A percentile compares a stretch with the other conserved stretches of the same genome.
These are phyloP conservation scores for Drosophila micromelanica DNA, from an alignment of 1,140 invertebrate genomes.

Conservation along the genomic window DNA sequence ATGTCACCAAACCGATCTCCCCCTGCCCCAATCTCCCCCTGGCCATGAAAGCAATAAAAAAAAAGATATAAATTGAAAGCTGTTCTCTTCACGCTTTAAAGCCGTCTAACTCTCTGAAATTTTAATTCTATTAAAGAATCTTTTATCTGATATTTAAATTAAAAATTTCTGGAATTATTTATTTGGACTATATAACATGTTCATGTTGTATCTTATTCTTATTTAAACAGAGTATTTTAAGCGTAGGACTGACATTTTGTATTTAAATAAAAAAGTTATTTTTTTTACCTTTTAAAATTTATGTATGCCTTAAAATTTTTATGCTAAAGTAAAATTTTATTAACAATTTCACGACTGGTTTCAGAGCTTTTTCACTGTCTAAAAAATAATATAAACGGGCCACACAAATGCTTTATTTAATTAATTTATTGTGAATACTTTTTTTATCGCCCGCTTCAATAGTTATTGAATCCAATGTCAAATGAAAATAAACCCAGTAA, in stretches of 20 bases:
- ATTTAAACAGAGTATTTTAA: too few species aligned
- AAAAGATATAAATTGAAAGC: conserved; percentile 32
- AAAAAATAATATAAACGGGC: not conserved
- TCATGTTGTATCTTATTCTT: too few species aligned
- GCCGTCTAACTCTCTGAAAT: conserved; percentile 1
- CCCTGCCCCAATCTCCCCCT: not conserved
- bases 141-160: not conserved
- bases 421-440: conserved; percentile 23
- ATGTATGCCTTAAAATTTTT: too few species aligned
- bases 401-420: conserved; percentile 2
- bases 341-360: not conserved
- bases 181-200: too few species aligned
- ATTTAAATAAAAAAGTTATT: too few species aligned
- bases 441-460: conserved; percentile 10
- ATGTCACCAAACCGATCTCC: conserved; percentile 9
- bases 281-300: too few species aligned
- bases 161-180: not conserved
- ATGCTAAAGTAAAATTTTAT: not conserved
- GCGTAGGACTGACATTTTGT: too few species aligned
- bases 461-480: conserved; percentile 17
- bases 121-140: conserved; percentile 5
- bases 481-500: not conserved
- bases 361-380: not conserved
- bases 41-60: not conserved
- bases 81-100: conserved; percentile 18